These are phyloP conservation scores for Chrysina gloriosa DNA, from an alignment of 2,888 invertebrate genomes.

Conservation along the genomic window DNA sequence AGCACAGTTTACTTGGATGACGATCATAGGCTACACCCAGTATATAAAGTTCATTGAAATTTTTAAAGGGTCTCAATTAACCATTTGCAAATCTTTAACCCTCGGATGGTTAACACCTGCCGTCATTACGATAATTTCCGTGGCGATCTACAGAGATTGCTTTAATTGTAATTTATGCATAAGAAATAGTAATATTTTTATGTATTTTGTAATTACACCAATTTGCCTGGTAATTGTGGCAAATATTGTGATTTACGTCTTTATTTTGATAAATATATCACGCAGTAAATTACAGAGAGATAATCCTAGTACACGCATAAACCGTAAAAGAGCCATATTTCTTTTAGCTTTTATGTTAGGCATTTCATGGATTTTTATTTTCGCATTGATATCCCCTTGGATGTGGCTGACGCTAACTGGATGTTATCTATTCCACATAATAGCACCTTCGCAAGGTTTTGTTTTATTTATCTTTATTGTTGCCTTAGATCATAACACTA, in stretches of 20 bases:
- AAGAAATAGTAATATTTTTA: constrained; percentile 16
- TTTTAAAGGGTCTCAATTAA: background rate
- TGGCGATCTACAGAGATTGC: constrained; percentile 9
- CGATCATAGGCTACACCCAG: constrained; percentile 4
- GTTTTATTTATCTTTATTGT: constrained; percentile 6
- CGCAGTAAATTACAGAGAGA: background rate
- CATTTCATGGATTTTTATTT: constrained; percentile 27
- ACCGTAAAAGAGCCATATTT: background rate
- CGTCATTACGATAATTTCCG: background rate
- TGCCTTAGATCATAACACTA: background rate
- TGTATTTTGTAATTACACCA: constrained; percentile 19
- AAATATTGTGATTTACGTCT: constrained; percentile 10
- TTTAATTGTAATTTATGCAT: constrained; percentile 16
- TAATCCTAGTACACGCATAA: background rate
- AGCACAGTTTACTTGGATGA: constrained; percentile 22
- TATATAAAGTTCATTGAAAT: constrained; percentile 12
- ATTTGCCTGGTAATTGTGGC: background rate
- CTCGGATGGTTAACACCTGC: constrained; percentile 1
- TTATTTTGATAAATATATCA: constrained; percentile 5
- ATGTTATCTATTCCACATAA: constrained; percentile 15
- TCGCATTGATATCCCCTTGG: constrained; percentile 16
- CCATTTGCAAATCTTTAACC: background rate
- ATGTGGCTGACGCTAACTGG: background rate
- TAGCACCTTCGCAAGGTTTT: constrained; percentile 15
- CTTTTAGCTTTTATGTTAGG: constrained; percentile 17